These are phyloP conservation scores for Rhabdomys pumilio DNA, from an alignment of 2,797 vertebrate species.

Conservation along the genomic window DNA sequence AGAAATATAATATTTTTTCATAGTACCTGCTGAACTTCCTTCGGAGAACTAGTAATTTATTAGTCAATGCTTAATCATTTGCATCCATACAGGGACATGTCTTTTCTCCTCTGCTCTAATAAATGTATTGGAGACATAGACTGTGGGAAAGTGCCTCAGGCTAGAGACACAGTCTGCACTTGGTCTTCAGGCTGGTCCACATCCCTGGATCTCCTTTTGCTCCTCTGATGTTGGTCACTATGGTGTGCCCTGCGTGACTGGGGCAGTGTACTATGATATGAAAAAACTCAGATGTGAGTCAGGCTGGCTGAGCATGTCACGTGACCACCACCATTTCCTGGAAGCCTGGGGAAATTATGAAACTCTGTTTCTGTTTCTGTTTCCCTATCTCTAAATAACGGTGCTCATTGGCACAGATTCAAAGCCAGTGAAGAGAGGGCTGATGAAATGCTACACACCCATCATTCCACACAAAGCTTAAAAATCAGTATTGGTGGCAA, in stretches of 20 bases:
- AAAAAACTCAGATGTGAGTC: neutral
- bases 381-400: neutral
- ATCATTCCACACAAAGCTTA: neutral
- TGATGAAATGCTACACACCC: neutral
- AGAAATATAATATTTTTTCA: neutral
- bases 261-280: neutral
- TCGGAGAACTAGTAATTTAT: no score
- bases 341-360: neutral
- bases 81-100: neutral
- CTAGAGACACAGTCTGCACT: neutral
- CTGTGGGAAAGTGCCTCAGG: neutral
- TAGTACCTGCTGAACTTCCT: neutral
- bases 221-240: neutral
- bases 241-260: neutral
- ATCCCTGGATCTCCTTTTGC: neutral
- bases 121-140: neutral
- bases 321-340: neutral
- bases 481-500: no score
- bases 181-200: neutral
- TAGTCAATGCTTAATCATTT: neutral
- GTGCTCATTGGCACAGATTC: neutral
- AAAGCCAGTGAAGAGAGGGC: neutral
- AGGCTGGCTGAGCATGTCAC: neutral
- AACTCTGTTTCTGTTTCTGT: neutral
- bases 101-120: neutral